Percentiles rank a stretch among this genome's conserved stretches.
Conservation (phyloP, 2,888 invertebrate genomes). For the Euclidia mi region DNA sequence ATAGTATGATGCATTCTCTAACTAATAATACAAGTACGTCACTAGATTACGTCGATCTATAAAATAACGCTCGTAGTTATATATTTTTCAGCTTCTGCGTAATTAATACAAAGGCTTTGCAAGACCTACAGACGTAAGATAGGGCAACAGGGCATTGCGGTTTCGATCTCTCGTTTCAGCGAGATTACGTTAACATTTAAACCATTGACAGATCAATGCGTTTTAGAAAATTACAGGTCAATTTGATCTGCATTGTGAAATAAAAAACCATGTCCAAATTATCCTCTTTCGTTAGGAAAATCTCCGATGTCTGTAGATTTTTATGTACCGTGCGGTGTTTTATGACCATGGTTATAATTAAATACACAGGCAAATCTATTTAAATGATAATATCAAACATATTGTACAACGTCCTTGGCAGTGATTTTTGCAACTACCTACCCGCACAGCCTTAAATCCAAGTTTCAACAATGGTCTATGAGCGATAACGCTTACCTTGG, state of each 20-base stretch:
- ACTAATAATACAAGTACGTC: no score
- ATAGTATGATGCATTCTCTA: no score
- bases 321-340: no score
- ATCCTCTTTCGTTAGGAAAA: no score
- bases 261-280: no score
- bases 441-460: constrained; percentile 59
- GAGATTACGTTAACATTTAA: background rate
- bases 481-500: constrained; percentile 78
- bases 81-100: constrained; percentile 13
- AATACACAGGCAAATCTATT: background rate
- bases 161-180: constrained; percentile 28
- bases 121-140: constrained; percentile 12
- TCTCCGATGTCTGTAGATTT: no score
- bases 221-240: no score
- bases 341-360: no score
- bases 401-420: constrained; percentile 60
- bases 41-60: no score
- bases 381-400: background rate
- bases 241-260: no score
- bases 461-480: constrained; percentile 51
- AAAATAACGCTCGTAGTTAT: background rate
- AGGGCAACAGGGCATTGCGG: constrained; percentile 28
- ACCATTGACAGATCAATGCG: no score
- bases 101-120: constrained; percentile 13
- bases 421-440: constrained; percentile 74